Conservation (phyloP, 2,113 vertebrate species). For the Pagrus major region DNA sequence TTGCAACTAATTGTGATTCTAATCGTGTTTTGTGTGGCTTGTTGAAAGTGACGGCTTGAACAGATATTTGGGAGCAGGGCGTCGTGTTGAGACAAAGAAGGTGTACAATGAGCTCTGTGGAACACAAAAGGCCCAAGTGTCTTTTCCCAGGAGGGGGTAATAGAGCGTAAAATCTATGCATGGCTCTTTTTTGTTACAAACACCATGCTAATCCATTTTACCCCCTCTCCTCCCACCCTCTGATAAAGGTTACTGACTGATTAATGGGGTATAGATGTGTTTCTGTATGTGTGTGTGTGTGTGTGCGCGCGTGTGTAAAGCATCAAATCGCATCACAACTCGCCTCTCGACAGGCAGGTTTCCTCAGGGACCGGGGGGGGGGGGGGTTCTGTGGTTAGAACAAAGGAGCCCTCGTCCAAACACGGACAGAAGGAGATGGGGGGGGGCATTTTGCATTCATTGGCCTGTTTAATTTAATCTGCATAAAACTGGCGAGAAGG, state of each 20-base stretch:
- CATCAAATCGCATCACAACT: slow-evolving; percentile 18
- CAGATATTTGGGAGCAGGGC: slow-evolving; percentile 28
- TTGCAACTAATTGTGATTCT: not conserved
- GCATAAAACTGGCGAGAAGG: slow-evolving; percentile 24
- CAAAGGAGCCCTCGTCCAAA: slow-evolving; percentile 27
- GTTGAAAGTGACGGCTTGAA: slow-evolving; percentile 19
- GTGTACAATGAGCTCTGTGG: slow-evolving; percentile 41
- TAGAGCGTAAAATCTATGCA: slow-evolving; percentile 72
- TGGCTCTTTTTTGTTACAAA: slow-evolving; percentile 51
- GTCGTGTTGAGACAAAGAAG: slow-evolving; percentile 54
- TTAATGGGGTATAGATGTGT: too few relatives aligned
- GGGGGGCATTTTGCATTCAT: slow-evolving; percentile 28
- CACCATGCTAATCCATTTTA: slow-evolving; percentile 63
- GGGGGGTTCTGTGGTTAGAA: slow-evolving; percentile 60
- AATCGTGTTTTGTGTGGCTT: slow-evolving; percentile 19
- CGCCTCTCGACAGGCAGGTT: slow-evolving; percentile 24
- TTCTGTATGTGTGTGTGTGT: slow-evolving; percentile 13
- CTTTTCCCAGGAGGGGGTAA: slow-evolving; percentile 70
- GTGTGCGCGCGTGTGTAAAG: slow-evolving; percentile 17
- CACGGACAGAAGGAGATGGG: not conserved
- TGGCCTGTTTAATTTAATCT: slow-evolving; percentile 47
- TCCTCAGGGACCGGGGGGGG: slow-evolving; percentile 2
- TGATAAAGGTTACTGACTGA: slow-evolving; percentile 66
- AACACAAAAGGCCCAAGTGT: slow-evolving; percentile 46
- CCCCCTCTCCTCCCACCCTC: not conserved